Conservation (phyloP, 2,888 invertebrate species). For the Apotomis capreana region DNA sequence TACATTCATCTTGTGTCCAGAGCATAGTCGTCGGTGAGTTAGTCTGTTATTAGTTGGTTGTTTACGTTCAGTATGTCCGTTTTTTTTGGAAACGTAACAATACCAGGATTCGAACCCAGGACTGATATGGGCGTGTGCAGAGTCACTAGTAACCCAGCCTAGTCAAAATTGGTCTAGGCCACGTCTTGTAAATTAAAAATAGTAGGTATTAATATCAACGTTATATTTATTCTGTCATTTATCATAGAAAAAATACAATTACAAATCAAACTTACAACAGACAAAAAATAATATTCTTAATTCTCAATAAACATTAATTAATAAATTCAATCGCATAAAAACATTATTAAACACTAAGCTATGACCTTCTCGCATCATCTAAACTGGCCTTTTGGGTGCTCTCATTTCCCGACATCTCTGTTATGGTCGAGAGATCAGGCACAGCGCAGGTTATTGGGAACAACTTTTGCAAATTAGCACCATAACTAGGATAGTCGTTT, state of each 20-base stretch:
- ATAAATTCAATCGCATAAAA: slow-evolving; percentile 1
- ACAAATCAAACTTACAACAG: neutral
- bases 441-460: slow-evolving; percentile 71
- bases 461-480: slow-evolving; percentile 64
- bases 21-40: no score
- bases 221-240: neutral
- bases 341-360: slow-evolving; percentile 26
- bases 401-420: slow-evolving; percentile 67
- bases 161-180: no score
- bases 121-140: no score
- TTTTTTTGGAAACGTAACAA: no score
- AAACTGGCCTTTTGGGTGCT: slow-evolving; percentile 53
- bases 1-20: no score
- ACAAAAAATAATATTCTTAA: slow-evolving; percentile 26
- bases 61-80: no score
- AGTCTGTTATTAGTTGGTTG: no score
- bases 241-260: slow-evolving; percentile 1
- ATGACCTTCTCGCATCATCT: slow-evolving; percentile 50
- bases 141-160: no score
- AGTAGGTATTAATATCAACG: no score
- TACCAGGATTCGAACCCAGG: no score
- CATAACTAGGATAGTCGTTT: slow-evolving; percentile 47
- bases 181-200: no score
- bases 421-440: slow-evolving; percentile 73
- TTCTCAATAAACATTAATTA: slow-evolving; percentile 16